These are phyloP conservation scores for Deilephila porcellus DNA, from an alignment of 2,888 invertebrate genomes.

Conservation along the genomic window DNA sequence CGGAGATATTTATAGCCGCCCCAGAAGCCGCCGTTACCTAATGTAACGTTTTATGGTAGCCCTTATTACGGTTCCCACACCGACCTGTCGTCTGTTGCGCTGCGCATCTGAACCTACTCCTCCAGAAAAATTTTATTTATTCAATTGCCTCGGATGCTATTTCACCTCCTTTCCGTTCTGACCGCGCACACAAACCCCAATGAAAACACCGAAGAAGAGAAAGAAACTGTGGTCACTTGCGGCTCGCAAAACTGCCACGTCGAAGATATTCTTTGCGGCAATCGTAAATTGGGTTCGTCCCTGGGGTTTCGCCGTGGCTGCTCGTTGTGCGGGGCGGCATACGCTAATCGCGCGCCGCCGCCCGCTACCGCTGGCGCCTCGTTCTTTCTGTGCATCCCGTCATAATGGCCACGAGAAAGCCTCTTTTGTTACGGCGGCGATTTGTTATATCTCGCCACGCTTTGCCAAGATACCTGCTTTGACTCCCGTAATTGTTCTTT, in stretches of 20 bases:
- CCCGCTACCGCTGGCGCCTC: slow-evolving; percentile 56
- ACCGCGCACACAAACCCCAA: background rate
- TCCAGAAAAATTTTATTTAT: slow-evolving; percentile 65
- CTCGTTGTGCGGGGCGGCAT: slow-evolving; percentile 64
- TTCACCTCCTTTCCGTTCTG: slow-evolving; percentile 7
- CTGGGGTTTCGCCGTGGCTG: slow-evolving; percentile 56
- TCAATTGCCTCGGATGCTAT: slow-evolving; percentile 54
- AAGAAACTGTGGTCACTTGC: slow-evolving; percentile 63
- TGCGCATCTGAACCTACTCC: slow-evolving; percentile 20
- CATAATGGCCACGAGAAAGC: slow-evolving; percentile 83
- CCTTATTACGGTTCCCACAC: slow-evolving; percentile 81
- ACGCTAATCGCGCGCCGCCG: slow-evolving; percentile 70
- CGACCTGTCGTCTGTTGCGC: slow-evolving; percentile 59
- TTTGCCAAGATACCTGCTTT: slow-evolving; percentile 79
- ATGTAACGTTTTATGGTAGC: slow-evolving; percentile 84
- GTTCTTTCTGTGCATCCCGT: slow-evolving; percentile 69
- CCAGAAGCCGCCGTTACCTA: slow-evolving; percentile 84
- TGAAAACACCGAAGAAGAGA: slow-evolving; percentile 49
- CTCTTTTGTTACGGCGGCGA: slow-evolving; percentile 81
- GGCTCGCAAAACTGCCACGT: slow-evolving; percentile 71
- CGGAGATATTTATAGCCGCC: slow-evolving; percentile 84
- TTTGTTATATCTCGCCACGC: slow-evolving; percentile 81
- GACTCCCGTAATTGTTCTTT: slow-evolving; percentile 83
- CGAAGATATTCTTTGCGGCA: slow-evolving; percentile 81
- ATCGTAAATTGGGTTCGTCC: slow-evolving; percentile 77